Conservation (phyloP, 37 sponge, comb jelly and placozoan species). For the Geodia barretti region DNA sequence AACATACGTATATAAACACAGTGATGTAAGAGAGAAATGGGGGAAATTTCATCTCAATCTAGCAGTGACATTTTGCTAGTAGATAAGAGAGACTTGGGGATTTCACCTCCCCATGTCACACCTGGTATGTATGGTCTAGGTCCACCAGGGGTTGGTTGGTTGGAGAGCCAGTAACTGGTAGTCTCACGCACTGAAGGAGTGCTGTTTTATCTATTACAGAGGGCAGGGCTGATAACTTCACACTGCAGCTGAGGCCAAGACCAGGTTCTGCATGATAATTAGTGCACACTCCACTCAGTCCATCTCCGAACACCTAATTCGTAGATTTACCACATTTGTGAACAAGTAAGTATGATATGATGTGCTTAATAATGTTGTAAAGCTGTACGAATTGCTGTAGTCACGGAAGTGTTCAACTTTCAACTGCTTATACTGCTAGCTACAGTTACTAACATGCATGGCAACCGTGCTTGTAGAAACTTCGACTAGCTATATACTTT, state of each 20-base stretch:
- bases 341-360: too few species aligned
- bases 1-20: background rate
- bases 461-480: too few species aligned
- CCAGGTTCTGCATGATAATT: conserved; percentile 74
- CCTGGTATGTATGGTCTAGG: background rate
- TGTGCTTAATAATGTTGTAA: too few species aligned
- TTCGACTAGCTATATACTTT: too few species aligned
- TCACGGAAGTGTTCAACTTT: too few species aligned
- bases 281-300: conserved; percentile 33
- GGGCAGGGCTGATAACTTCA: conserved; percentile 15
- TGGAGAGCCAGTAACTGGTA: background rate
- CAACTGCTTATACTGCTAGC: too few species aligned
- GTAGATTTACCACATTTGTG: too few species aligned
- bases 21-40: background rate
- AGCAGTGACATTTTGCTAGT: too few species aligned
- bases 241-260: conserved; percentile 60
- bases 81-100: too few species aligned
- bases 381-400: too few species aligned
- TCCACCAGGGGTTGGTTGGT: background rate
- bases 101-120: background rate
- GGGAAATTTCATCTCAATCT: background rate
- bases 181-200: background rate
- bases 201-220: background rate
- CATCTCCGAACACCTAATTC: conserved; percentile 48
- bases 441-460: too few species aligned